Percentiles rank a stretch among this genome's conserved stretches.
These are phyloP conservation scores for Micropterix aruncella DNA, from an alignment of 2,888 invertebrate species.

Conservation along the genomic window DNA sequence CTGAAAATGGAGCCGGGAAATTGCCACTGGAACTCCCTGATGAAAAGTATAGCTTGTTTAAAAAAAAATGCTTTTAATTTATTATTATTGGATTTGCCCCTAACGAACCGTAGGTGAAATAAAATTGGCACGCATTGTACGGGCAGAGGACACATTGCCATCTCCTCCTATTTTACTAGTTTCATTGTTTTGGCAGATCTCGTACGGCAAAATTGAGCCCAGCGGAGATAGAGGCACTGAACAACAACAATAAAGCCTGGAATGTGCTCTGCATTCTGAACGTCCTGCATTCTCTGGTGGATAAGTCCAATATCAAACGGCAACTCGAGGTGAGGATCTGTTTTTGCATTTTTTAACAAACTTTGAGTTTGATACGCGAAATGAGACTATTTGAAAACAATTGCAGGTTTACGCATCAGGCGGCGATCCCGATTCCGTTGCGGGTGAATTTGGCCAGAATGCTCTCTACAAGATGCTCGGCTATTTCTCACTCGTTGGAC, in stretches of 20 bases:
- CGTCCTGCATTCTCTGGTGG: slow-evolving; percentile 93
- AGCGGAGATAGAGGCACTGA: slow-evolving; percentile 65
- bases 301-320: slow-evolving; percentile 95
- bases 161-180: no score
- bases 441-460: slow-evolving; percentile 92
- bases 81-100: no score
- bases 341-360: slow-evolving; percentile 1
- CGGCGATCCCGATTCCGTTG: slow-evolving; percentile 82
- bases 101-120: no score
- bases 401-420: slow-evolving; percentile 59
- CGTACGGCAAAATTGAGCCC: slow-evolving; percentile 60
- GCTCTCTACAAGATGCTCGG: slow-evolving; percentile 98
- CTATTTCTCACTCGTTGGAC: slow-evolving; percentile 93
- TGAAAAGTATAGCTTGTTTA: no score
- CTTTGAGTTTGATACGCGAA: no score
- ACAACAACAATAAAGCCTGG: slow-evolving; percentile 85
- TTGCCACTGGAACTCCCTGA: no score
- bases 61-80: no score
- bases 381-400: no score
- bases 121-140: no score
- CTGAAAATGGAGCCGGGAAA: no score
- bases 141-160: no score
- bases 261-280: slow-evolving; percentile 96
- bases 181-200: slow-evolving; percentile 22
- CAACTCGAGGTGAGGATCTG: slow-evolving; percentile 70